phyloP scores from a whole-genome alignment of 2,113 vertebrate species.

The Sander vitreus region DNA sequence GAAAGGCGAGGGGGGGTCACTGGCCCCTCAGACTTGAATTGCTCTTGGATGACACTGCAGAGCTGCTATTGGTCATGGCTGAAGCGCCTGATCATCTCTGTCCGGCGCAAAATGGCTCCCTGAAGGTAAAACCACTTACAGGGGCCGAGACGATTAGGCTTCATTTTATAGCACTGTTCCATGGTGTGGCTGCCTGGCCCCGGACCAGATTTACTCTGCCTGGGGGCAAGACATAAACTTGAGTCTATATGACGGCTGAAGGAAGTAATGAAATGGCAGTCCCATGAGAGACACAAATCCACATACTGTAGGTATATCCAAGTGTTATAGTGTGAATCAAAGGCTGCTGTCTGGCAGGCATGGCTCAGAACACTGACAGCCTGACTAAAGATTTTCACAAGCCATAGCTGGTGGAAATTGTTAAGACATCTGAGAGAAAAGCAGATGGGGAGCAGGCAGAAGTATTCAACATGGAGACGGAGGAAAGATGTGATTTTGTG shows the following conservation, averaged over 20 bases:
- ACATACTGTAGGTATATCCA: constrained; percentile 66
- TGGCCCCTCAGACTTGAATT: constrained; percentile 27
- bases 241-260: constrained; percentile 66
- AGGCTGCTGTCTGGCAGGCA: constrained; percentile 67
- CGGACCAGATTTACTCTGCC: constrained; percentile 60
- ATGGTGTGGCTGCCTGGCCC: constrained; percentile 42
- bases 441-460: constrained; percentile 37
- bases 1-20: constrained; percentile 37
- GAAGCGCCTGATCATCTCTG: constrained; percentile 53
- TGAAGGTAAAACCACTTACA: constrained; percentile 69
- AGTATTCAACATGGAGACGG: constrained; percentile 18
- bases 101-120: constrained; percentile 58
- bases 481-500: constrained; percentile 28
- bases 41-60: constrained; percentile 55
- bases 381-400: constrained; percentile 64
- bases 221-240: constrained; percentile 62
- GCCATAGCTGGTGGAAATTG: constrained; percentile 56
- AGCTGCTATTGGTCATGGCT: constrained; percentile 48
- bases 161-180: constrained; percentile 65
- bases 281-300: constrained; percentile 72
- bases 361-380: constrained; percentile 65
- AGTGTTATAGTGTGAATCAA: constrained; percentile 60
- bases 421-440: constrained; percentile 50
- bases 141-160: constrained; percentile 61
- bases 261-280: constrained; percentile 71